Conservation (phyloP, 1,140 invertebrate genomes). For the Drosophila ambigua region DNA sequence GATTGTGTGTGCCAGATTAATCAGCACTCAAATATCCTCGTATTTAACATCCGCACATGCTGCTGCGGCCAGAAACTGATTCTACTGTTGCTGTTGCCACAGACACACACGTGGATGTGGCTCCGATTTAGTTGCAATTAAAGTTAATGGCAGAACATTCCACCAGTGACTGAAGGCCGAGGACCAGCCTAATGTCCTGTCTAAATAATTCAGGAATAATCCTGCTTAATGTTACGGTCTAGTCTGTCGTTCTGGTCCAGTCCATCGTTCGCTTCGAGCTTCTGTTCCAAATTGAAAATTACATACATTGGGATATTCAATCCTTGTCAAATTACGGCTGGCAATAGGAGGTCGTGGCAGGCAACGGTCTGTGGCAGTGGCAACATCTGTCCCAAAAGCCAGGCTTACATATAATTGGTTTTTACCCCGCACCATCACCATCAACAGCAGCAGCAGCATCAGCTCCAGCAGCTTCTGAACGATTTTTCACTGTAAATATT, state of each 20-base stretch:
- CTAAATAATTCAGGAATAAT: slow-evolving; percentile 46
- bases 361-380: slow-evolving; percentile 7
- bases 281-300: slow-evolving; percentile 44
- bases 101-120: slow-evolving; percentile 5
- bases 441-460: neutral
- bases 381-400: slow-evolving; percentile 10
- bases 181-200: slow-evolving; percentile 28
- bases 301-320: slow-evolving; percentile 50
- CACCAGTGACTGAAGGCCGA: too few relatives aligned
- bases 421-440: neutral
- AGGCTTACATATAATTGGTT: slow-evolving; percentile 50
- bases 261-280: slow-evolving; percentile 15
- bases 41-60: too few relatives aligned
- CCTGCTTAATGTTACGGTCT: slow-evolving; percentile 32
- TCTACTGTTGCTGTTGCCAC: neutral
- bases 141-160: slow-evolving; percentile 39
- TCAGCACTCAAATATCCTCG: too few relatives aligned
- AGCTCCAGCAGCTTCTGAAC: too few relatives aligned
- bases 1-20: too few relatives aligned
- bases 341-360: slow-evolving; percentile 12
- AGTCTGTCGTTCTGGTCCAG: slow-evolving; percentile 12
- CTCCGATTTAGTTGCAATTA: slow-evolving; percentile 35
- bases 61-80: neutral
- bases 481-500: slow-evolving; percentile 39
- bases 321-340: slow-evolving; percentile 45